These are phyloP conservation scores for Eriocheir sinensis DNA, from an alignment of 1,140 invertebrate species.

Conservation along the genomic window DNA sequence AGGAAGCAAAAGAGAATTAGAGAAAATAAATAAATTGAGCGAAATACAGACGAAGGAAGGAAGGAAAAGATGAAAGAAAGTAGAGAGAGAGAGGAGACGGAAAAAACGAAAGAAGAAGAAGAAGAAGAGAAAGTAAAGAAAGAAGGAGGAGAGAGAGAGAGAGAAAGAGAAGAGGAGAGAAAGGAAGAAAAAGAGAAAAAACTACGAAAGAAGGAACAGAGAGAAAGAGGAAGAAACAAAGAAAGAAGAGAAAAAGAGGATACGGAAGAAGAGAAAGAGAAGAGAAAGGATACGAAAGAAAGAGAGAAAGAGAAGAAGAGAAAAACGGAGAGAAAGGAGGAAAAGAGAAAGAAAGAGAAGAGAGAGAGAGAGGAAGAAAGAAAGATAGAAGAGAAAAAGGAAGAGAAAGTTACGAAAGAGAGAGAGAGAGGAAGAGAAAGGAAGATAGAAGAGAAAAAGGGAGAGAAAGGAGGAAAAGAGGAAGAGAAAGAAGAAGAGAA, in stretches of 20 bases:
- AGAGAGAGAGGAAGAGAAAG: slow-evolving; percentile 4
- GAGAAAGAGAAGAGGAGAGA: too few species aligned
- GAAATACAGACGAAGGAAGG: too few species aligned
- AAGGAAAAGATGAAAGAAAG: too few species aligned
- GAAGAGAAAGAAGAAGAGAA: neutral
- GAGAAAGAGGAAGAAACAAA: neutral
- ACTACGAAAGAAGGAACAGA: too few species aligned
- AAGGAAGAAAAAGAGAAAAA: too few species aligned
- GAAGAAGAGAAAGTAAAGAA: too few species aligned
- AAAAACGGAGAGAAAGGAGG: too few species aligned
- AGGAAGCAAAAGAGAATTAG: too few species aligned
- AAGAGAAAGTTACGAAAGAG: slow-evolving; percentile 13
- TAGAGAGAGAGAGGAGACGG: too few species aligned
- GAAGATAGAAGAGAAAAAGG: slow-evolving; percentile 28
- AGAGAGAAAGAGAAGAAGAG: slow-evolving; percentile 15
- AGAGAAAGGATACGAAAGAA: neutral
- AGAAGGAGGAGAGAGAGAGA: too few species aligned
- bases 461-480: slow-evolving; percentile 30
- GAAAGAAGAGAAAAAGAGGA: neutral
- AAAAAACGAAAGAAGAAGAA: too few species aligned
- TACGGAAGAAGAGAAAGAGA: neutral
- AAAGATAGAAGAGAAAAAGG: slow-evolving; percentile 41
- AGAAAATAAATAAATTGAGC: too few species aligned
- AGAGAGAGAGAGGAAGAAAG: slow-evolving; percentile 7
- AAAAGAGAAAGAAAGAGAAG: neutral